Percentiles rank a stretch among this genome's conserved stretches.
phyloP scores from a whole-genome alignment of 2,797 vertebrate species.

The Oreonectes daqikongensis region DNA sequence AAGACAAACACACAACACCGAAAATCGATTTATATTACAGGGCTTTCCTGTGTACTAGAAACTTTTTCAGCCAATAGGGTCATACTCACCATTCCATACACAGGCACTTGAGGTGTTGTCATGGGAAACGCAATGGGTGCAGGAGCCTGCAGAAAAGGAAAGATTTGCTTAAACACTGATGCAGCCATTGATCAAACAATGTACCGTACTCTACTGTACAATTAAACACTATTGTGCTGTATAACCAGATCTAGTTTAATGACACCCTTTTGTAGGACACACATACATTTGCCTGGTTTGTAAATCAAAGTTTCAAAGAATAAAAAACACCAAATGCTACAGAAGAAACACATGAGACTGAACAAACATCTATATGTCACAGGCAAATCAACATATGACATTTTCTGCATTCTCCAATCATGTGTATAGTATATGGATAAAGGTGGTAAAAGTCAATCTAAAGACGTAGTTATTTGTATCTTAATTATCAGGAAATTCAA shows the following conservation, averaged over 20 bases:
- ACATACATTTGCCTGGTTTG: slow-evolving; percentile 25
- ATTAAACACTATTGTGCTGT: neutral
- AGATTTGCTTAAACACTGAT: neutral
- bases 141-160: slow-evolving; percentile 73
- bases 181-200: neutral
- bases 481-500: too few relatives aligned
- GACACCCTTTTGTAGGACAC: neutral
- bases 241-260: slow-evolving; percentile 17
- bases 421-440: neutral
- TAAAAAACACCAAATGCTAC: slow-evolving; percentile 16
- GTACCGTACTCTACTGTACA: neutral
- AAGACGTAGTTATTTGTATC: too few relatives aligned
- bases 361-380: slow-evolving; percentile 36
- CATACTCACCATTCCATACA: slow-evolving; percentile 90
- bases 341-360: slow-evolving; percentile 29
- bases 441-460: neutral
- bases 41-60: neutral
- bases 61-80: neutral
- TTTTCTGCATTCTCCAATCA: neutral
- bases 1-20: slow-evolving; percentile 6
- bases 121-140: slow-evolving; percentile 84
- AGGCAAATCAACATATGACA: slow-evolving; percentile 34
- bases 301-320: slow-evolving; percentile 17
- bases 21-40: too few relatives aligned
- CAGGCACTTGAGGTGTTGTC: slow-evolving; percentile 92